Evolutionary conservation across 1,140 invertebrate genomes (phyloP).

Genomic region (Elymnias hypermnestra): DNA sequence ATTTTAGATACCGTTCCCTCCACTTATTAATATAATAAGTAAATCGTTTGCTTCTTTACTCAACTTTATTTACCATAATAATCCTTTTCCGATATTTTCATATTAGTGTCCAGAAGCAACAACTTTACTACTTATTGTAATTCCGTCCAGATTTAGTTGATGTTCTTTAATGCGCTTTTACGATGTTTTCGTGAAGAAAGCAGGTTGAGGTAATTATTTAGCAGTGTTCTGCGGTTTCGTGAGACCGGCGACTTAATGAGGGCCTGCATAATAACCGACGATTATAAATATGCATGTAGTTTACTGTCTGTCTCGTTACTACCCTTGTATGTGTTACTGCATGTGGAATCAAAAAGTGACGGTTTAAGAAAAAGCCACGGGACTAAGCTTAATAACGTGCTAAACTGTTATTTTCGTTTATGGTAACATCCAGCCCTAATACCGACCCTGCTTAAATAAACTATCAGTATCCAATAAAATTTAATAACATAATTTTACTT

Average conservation of each 20-base stretch:
- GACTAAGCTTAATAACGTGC: too few species aligned
- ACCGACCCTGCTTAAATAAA: too few species aligned
- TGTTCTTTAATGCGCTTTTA: constrained; percentile 51
- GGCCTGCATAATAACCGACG: constrained; percentile 50
- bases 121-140: constrained; percentile 31
- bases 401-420: too few species aligned
- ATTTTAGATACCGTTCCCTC: constrained; percentile 55
- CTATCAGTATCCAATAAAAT: too few species aligned
- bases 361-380: too few species aligned
- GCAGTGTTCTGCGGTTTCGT: constrained; percentile 63
- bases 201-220: constrained; percentile 62
- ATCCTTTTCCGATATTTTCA: constrained; percentile 50
- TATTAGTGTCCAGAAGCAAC: constrained; percentile 32
- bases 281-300: constrained; percentile 63
- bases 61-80: constrained; percentile 64
- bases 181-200: constrained; percentile 63
- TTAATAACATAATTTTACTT: too few species aligned
- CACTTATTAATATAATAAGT: constrained; percentile 66
- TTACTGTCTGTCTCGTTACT: constrained; percentile 47
- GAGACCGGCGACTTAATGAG: constrained; percentile 52
- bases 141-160: constrained; percentile 11
- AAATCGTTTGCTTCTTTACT: constrained; percentile 53
- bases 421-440: too few species aligned
- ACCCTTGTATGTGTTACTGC: constrained; percentile 11
- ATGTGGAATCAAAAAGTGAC: not conserved